Conservation (phyloP, 2,113 vertebrate species). For the Chaenogobius annularis region DNA sequence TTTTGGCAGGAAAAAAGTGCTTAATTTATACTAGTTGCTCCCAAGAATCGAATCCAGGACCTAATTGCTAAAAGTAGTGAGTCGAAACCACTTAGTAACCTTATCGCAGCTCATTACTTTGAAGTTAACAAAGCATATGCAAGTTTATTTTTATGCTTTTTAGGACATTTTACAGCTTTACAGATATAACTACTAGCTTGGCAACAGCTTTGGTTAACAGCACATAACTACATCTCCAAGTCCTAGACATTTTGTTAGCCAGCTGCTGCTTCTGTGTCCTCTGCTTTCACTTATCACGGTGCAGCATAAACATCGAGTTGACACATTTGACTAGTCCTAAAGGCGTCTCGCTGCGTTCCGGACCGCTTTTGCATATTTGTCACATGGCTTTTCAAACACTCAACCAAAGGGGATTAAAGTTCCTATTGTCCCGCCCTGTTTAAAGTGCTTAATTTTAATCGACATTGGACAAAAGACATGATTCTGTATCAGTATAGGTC, state of each 20-base stretch:
- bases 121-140: too few species aligned
- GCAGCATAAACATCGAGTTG: slow-evolving; percentile 65
- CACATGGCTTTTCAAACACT: slow-evolving; percentile 57
- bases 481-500: slow-evolving; percentile 36
- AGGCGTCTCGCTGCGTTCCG: slow-evolving; percentile 33
- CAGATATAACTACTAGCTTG: not conserved
- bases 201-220: not conserved
- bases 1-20: not conserved
- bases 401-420: slow-evolving; percentile 51
- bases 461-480: slow-evolving; percentile 32
- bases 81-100: too few species aligned
- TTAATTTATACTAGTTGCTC: not conserved
- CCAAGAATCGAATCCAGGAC: too few species aligned
- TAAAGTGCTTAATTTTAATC: slow-evolving; percentile 64
- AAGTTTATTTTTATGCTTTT: too few species aligned
- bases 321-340: slow-evolving; percentile 59
- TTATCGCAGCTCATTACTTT: too few species aligned
- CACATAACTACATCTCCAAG: not conserved
- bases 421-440: slow-evolving; percentile 58
- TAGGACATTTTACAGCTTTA: not conserved
- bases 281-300: slow-evolving; percentile 57
- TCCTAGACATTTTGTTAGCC: slow-evolving; percentile 51
- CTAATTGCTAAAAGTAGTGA: too few species aligned
- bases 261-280: slow-evolving; percentile 36
- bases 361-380: slow-evolving; percentile 65